These are phyloP conservation scores for Otis tarda DNA, from an alignment of 2,113 vertebrate species.

Conservation along the genomic window DNA sequence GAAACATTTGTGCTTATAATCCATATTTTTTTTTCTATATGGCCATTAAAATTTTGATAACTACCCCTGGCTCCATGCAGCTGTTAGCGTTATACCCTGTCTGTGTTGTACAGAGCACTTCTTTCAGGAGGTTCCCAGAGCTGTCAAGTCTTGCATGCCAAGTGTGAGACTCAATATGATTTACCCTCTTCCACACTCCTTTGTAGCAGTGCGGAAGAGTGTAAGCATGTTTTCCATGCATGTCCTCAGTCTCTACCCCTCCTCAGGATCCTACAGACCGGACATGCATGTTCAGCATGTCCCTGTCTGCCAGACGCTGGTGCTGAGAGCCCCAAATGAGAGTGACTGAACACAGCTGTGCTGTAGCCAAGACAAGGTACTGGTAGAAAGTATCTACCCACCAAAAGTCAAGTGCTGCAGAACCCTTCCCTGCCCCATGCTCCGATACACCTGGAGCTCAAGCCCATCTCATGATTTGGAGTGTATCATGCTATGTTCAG, in stretches of 20 bases:
- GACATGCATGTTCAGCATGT: accelerated
- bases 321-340: neutral
- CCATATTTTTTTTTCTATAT: neutral
- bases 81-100: neutral
- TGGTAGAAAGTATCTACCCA: neutral
- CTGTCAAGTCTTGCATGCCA: neutral
- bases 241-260: neutral
- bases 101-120: neutral
- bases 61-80: neutral
- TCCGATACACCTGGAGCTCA: neutral
- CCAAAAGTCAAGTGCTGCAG: neutral
- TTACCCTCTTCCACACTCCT: neutral
- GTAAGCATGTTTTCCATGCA: neutral
- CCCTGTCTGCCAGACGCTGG: neutral
- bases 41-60: neutral
- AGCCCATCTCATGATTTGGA: neutral
- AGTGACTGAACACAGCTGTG: neutral
- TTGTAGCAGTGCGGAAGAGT: neutral
- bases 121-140: neutral
- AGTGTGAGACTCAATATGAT: neutral
- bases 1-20: neutral
- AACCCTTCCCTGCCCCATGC: neutral
- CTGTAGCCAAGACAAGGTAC: neutral
- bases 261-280: neutral
- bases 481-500: neutral